A percentile compares a stretch with the other conserved stretches of the same genome.
Conservation (phyloP, 2,888 invertebrate species). For the Salpingus planirostris region DNA sequence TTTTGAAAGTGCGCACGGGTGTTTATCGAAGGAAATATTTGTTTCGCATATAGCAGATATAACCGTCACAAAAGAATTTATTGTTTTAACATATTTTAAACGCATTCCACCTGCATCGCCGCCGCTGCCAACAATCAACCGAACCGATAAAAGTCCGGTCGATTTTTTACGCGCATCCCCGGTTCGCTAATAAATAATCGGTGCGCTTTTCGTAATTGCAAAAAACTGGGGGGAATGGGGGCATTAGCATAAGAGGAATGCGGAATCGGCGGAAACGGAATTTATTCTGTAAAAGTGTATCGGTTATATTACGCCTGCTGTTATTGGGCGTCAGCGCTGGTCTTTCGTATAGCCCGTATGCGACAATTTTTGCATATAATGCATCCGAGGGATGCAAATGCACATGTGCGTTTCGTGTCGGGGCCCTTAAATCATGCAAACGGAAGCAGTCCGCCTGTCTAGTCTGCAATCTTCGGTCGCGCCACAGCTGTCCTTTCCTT, state of each 20-base stretch:
- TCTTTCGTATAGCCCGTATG: no score
- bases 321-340: no score
- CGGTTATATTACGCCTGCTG: no score
- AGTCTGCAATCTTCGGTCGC: conserved; percentile 18
- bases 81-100: conserved; percentile 11
- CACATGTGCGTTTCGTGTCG: conserved; percentile 28
- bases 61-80: conserved; percentile 13
- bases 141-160: conserved; percentile 6
- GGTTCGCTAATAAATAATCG: not conserved
- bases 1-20: no score
- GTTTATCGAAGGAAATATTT: conserved; percentile 5
- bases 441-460: conserved; percentile 39
- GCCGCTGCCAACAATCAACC: no score
- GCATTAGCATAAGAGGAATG: no score
- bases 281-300: no score
- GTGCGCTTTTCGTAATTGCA: not conserved
- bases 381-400: conserved; percentile 23
- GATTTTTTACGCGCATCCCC: no score
- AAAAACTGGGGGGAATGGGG: no score
- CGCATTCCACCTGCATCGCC: conserved; percentile 15
- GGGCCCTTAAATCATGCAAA: conserved; percentile 36
- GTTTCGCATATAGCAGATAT: no score
- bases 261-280: no score
- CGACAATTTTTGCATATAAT: no score
- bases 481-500: conserved; percentile 9